phyloP scores from a whole-genome alignment of 2,888 invertebrate species.

The Drosophila leonis region DNA sequence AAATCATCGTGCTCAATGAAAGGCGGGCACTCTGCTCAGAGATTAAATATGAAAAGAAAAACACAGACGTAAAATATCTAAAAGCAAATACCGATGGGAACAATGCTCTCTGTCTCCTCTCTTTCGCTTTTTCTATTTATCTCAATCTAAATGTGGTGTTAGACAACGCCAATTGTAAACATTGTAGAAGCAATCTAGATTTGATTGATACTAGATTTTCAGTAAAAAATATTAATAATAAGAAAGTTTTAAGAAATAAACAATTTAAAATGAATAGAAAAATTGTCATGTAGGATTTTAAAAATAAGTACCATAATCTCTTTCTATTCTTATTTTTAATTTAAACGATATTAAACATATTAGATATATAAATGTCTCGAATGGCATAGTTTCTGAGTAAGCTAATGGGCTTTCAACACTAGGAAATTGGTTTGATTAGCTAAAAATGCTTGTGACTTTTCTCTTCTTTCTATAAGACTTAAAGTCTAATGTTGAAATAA shows the following conservation, averaged over 20 bases:
- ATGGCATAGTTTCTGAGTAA: no score
- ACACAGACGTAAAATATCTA: background rate
- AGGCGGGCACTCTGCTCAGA: constrained; percentile 53
- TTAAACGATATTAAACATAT: no score
- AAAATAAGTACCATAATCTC: no score
- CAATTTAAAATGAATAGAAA: no score
- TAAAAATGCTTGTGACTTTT: background rate
- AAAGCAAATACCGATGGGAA: constrained; percentile 1
- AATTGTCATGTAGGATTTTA: no score
- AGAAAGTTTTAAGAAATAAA: no score
- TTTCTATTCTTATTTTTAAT: no score
- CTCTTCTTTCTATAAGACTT: background rate
- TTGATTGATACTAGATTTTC: background rate
- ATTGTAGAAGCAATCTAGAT: background rate
- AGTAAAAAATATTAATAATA: background rate
- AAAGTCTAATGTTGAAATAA: background rate
- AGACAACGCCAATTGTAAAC: background rate
- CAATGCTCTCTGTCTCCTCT: constrained; percentile 5
- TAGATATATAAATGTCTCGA: no score
- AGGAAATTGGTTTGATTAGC: no score
- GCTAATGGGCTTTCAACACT: no score
- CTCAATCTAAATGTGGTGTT: background rate
- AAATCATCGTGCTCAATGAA: constrained; percentile 80
- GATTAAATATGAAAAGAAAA: constrained; percentile 65
- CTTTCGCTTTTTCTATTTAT: background rate